Conservation (phyloP, 2,113 vertebrate species). For the Poeciliopsis retropinna region DNA sequence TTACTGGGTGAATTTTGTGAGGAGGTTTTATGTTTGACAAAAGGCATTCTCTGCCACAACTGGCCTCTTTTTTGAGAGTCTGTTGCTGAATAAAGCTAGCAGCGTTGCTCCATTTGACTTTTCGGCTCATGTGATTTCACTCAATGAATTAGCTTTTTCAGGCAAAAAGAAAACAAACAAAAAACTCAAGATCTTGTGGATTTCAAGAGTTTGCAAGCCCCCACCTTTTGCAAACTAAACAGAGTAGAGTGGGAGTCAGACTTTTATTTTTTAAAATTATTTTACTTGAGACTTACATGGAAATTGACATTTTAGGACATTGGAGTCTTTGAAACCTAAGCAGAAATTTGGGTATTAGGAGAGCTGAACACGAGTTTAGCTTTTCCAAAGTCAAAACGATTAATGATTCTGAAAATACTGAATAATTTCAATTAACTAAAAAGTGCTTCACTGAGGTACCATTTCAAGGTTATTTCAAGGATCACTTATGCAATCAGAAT, state of each 20-base stretch:
- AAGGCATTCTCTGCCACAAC: neutral
- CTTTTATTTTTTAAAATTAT: neutral
- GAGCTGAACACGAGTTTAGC: too few species aligned
- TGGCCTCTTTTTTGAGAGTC: neutral
- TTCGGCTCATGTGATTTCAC: neutral
- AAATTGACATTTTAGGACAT: neutral
- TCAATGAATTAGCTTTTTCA: conserved; percentile 9
- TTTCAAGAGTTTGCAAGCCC: neutral
- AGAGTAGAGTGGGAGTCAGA: neutral
- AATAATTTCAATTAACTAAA: too few species aligned
- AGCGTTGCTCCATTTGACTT: neutral
- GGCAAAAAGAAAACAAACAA: neutral
- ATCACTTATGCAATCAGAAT: too few species aligned
- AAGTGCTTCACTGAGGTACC: too few species aligned
- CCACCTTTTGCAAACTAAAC: neutral
- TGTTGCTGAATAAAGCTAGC: neutral
- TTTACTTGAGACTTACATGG: neutral
- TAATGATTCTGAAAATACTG: too few species aligned
- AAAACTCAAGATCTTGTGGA: neutral
- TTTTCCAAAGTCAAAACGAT: too few species aligned
- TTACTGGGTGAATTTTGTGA: neutral
- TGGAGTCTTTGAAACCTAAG: too few species aligned
- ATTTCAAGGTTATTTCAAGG: too few species aligned
- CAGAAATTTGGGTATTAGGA: too few species aligned
- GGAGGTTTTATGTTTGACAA: neutral